Conservation (phyloP, 23 tunicate genomes). For the Clavelina lepadiformis region DNA sequence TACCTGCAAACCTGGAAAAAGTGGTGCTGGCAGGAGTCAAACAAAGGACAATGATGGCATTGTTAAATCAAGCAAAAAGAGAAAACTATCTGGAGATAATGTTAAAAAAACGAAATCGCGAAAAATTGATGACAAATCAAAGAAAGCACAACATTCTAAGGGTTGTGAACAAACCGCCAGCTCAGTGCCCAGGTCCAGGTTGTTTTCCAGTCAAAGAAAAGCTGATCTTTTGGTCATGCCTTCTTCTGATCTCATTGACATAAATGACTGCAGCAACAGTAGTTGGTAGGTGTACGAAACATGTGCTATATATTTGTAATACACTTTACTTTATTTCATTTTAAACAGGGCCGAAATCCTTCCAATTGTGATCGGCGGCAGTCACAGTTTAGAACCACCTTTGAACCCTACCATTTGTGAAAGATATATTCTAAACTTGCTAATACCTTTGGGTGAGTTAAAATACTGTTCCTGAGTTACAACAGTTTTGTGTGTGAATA, state of each 20-base stretch:
- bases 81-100: constrained; percentile 17
- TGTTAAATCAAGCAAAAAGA: constrained; percentile 1
- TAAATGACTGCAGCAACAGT: constrained; percentile 59
- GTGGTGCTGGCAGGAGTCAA: too few species aligned
- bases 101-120: constrained; percentile 4
- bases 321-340: background rate
- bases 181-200: too few species aligned
- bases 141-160: too few species aligned
- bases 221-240: too few species aligned
- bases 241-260: constrained; percentile 8
- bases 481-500: background rate
- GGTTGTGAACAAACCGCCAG: too few species aligned
- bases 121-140: background rate
- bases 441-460: constrained; percentile 45
- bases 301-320: background rate
- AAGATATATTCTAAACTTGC: constrained; percentile 42
- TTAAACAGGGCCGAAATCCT: constrained; percentile 48
- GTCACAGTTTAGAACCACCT: constrained; percentile 67
- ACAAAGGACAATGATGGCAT: too few species aligned
- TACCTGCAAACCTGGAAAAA: too few species aligned
- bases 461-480: background rate
- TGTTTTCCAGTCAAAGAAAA: too few species aligned
- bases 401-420: constrained; percentile 34
- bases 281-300: constrained; percentile 34
- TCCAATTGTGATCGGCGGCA: constrained; percentile 62